Conservation (phyloP, 1,140 invertebrate genomes). For the Ptiloglossa arizonensis region DNA sequence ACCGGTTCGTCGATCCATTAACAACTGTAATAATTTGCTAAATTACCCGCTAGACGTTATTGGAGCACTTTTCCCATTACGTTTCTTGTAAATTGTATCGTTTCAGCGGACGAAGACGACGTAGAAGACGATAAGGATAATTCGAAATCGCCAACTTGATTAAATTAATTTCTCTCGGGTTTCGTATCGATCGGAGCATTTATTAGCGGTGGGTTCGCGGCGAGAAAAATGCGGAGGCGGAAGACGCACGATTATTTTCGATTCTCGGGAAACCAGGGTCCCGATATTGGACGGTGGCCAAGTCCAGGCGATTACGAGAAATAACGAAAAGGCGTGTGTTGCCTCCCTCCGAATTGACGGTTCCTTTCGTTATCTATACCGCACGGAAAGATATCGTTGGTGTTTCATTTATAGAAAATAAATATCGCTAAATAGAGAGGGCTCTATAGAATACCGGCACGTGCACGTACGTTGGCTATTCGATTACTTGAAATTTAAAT, state of each 20-base stretch:
- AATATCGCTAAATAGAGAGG: too few relatives aligned
- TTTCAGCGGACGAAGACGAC: too few relatives aligned
- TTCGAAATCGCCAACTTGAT: constrained; percentile 7
- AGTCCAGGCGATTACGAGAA: constrained; percentile 58
- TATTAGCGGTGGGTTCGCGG: constrained; percentile 13
- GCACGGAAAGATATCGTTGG: neutral
- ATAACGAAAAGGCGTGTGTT: constrained; percentile 60
- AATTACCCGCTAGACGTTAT: neutral
- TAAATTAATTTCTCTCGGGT: constrained; percentile 22
- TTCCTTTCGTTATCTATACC: constrained; percentile 39
- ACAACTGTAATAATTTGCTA: too few relatives aligned
- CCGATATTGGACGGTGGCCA: constrained; percentile 49
- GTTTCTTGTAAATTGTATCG: neutral
- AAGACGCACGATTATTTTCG: constrained; percentile 65
- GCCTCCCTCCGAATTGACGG: constrained; percentile 43
- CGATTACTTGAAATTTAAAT: too few relatives aligned
- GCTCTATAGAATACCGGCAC: too few relatives aligned
- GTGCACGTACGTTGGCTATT: too few relatives aligned
- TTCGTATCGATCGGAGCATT: constrained; percentile 7
- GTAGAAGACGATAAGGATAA: neutral
- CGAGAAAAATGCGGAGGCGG: constrained; percentile 2
- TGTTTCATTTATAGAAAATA: neutral
- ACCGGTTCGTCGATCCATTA: too few relatives aligned
- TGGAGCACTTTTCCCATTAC: neutral
- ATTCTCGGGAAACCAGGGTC: constrained; percentile 57